phyloP scores from a whole-genome alignment of 64 coral and sea anemone genomes.

The Actinia equina region DNA sequence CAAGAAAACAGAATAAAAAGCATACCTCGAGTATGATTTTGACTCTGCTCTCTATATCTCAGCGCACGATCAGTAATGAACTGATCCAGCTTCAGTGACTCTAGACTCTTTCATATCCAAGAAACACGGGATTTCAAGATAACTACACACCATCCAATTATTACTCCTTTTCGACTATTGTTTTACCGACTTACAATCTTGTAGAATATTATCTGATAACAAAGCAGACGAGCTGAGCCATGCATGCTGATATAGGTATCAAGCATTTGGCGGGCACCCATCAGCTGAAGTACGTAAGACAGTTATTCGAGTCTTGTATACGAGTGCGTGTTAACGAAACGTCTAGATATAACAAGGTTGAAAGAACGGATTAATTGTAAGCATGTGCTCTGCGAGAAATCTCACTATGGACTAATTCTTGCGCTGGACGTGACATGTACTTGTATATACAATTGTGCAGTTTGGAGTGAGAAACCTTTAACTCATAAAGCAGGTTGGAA shows the following conservation, averaged over 20 bases:
- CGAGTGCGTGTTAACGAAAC: neutral
- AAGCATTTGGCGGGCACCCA: neutral
- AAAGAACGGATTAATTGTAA: neutral
- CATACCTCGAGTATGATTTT: too few species aligned
- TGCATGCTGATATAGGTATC: neutral
- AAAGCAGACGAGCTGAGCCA: neutral
- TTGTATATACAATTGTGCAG: too few species aligned
- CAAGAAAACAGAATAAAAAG: too few species aligned
- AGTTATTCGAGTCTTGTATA: neutral
- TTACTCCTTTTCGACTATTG: neutral
- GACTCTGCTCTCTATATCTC: too few species aligned
- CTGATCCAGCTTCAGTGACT: neutral
- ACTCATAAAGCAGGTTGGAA: neutral
- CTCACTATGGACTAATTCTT: neutral
- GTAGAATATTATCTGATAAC: neutral
- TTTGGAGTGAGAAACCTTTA: too few species aligned
- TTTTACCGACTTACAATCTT: neutral
- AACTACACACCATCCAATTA: neutral
- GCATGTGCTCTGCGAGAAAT: neutral
- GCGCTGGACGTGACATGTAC: too few species aligned
- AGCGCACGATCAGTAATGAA: too few species aligned
- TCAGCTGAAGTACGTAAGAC: neutral
- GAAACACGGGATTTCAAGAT: neutral
- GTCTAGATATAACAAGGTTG: neutral
- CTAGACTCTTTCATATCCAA: too few species aligned